phyloP scores from a whole-genome alignment of 2,113 vertebrate genomes.

The Geococcyx californianus region DNA sequence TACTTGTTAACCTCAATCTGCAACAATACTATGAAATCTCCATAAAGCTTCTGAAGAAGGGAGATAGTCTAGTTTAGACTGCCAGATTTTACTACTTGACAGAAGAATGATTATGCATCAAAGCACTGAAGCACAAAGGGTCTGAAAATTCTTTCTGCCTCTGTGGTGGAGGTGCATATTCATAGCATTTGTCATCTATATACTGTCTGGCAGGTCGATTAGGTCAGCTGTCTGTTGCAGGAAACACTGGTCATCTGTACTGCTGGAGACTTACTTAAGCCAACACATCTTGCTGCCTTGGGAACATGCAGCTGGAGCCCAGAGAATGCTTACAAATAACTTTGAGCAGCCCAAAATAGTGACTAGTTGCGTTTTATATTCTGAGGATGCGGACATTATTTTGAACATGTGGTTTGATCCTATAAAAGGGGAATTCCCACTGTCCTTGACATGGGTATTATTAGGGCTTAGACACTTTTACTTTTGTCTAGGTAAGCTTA shows the following conservation, averaged over 20 bases:
- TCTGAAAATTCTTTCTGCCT: neutral
- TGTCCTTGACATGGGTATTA: neutral
- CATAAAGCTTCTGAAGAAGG: neutral
- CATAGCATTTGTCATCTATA: no score
- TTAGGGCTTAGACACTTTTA: neutral
- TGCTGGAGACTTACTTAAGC: neutral
- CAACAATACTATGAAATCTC: neutral
- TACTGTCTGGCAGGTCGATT: no score
- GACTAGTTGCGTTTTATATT: neutral
- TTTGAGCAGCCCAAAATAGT: neutral
- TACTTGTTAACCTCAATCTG: neutral
- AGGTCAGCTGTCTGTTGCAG: neutral
- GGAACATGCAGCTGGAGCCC: neutral
- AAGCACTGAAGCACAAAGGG: neutral
- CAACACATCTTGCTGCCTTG: neutral
- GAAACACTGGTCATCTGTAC: no score
- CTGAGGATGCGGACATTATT: neutral
- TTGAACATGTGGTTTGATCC: neutral
- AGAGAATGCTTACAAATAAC: neutral
- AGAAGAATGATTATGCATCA: neutral
- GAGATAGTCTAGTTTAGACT: neutral
- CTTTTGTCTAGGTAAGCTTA: neutral
- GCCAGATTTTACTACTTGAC: neutral
- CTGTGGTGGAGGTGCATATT: neutral
- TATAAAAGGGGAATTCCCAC: neutral